Base-by-base conservation (phyloP, 2,888 invertebrate species). In the Epinotia demarniana region DNA sequence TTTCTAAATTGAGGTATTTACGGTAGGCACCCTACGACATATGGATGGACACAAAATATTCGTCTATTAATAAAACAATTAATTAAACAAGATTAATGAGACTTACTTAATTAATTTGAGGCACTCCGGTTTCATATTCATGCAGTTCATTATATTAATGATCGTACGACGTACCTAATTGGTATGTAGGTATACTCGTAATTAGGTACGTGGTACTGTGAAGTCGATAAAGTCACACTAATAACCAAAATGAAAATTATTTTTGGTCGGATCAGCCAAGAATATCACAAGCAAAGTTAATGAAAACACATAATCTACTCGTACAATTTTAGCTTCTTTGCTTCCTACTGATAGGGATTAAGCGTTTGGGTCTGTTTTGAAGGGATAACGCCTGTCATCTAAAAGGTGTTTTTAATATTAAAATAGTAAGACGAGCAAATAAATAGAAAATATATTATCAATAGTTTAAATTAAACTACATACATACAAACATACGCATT, bases 21-120 rank as follows among this genome's bases (percentile, higher is more conserved):
- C 61, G 9, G 16, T 2, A 23, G 39, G 8, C 53, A 18, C 33
- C 58, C 58, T 39, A 18, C 11, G 61, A 23, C 62, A 62, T 19
- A 43, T 57, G 57, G 46, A 43, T 57, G 57, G 33, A 46, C 23
- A 46, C n/a, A 49, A 53, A 39, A 13, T 33, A 63, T 74, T 58
- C 49, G 12, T 79, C 80, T 85, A 83, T 84, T 84, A 83, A 81
- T 82, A 78, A 79, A 78, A 77, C 61, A 83, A 84, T 85, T 84
- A 82, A 60, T 58, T n/a, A n/a, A n/a, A n/a, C n/a, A 73, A 77
- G 77, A 80, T 79, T 79, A 79, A 81, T 81, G 78, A 77, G 46
- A 43, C 63, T 62, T 63, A 23, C 63, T 62, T 63, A 23, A 53
- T 53, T 53, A 53, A n/a, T 53, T 8, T 53, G 73, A 64, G 73